phyloP scores from a whole-genome alignment of 2,888 invertebrate genomes.

The Amphipyra berbera region DNA sequence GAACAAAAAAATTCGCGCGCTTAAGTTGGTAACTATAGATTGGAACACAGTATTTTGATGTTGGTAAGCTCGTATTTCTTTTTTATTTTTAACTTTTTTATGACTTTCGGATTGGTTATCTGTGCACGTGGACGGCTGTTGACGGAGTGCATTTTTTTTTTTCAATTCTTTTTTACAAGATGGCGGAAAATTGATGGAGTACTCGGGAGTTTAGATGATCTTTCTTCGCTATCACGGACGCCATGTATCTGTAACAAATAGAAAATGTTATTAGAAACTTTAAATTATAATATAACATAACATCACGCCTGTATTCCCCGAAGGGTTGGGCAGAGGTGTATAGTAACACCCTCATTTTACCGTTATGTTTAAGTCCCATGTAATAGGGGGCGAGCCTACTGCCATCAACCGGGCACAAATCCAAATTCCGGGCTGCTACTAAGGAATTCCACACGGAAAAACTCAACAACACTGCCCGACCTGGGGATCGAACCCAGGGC shows the following conservation, averaged over 20 bases:
- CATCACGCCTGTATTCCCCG: too few relatives aligned
- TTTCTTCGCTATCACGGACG: slow-evolving; percentile 65
- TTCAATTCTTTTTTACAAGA: slow-evolving; percentile 57
- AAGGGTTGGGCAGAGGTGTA: too few relatives aligned
- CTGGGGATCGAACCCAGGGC: too few relatives aligned
- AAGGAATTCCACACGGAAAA: too few relatives aligned
- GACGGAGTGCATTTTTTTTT: slow-evolving; percentile 79
- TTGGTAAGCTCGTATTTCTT: slow-evolving; percentile 84
- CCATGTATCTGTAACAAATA: slow-evolving; percentile 79
- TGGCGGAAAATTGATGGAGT: slow-evolving; percentile 55
- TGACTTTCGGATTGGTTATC: slow-evolving; percentile 63
- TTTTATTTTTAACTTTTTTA: slow-evolving; percentile 77
- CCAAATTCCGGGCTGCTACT: too few relatives aligned
- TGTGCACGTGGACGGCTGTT: slow-evolving; percentile 74
- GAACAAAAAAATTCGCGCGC: slow-evolving; percentile 26
- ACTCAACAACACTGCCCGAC: too few relatives aligned
- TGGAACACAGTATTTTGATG: slow-evolving; percentile 74
- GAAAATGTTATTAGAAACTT: slow-evolving; percentile 8
- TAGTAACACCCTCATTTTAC: too few relatives aligned
- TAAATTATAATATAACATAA: neutral
- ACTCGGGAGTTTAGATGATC: slow-evolving; percentile 51
- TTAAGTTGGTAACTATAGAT: slow-evolving; percentile 58
- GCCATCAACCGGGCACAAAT: too few relatives aligned
- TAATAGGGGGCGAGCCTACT: too few relatives aligned
- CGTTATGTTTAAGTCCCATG: too few relatives aligned